Evolutionary conservation across 53 echinoderm and acorn worm species (phyloP), one percentile per base, ranked within the genome.

Genomic region (Actinopyga echinites): DNA sequence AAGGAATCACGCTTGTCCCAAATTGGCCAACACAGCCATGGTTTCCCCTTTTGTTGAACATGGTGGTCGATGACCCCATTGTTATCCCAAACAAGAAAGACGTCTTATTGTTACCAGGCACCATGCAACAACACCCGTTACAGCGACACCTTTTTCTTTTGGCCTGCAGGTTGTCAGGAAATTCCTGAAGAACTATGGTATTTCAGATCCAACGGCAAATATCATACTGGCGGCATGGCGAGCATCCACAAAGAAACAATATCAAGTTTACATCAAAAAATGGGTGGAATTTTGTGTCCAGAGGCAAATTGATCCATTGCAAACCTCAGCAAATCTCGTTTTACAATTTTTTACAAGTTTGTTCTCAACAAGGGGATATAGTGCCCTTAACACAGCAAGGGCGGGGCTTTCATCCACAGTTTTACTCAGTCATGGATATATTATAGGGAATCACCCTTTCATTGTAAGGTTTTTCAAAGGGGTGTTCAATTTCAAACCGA

Each of bases 201-300:
- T 92, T 36, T 78, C 86, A 80, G 42, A 32, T 49, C 42, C 64
- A 61, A 65, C 86, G 10, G 33, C 85, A 53, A 56, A 84, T 57
- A 82, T 91, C 36, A 89, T 92, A 38, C 57, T 83, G 58, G 83
- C 92, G 49, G 83, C 89, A n/a, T 89, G 92, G 92, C 13, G 78
- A 40, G 24, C 15, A 57, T 35, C 61, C 52, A 92, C 92, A 33
- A 86, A 83, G 40, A 75, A 79, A 69, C 93, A 92, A 45, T 92
- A 92, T 65, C 49, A 86, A 33, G 57, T 73, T 19, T 87, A 92
- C 80, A 65, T 80, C 25, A 83, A 53, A 54, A 65, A 80, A 69
- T 89, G 85, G 85, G 21, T 80, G 31, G 68, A 81, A 17, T 85
- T 89, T 89, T 85, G 80, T 49, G 1, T 5, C 43, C 23, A 1